Conservation (phyloP, 2,797 vertebrate genomes). For the Megalops cyprinoides region DNA sequence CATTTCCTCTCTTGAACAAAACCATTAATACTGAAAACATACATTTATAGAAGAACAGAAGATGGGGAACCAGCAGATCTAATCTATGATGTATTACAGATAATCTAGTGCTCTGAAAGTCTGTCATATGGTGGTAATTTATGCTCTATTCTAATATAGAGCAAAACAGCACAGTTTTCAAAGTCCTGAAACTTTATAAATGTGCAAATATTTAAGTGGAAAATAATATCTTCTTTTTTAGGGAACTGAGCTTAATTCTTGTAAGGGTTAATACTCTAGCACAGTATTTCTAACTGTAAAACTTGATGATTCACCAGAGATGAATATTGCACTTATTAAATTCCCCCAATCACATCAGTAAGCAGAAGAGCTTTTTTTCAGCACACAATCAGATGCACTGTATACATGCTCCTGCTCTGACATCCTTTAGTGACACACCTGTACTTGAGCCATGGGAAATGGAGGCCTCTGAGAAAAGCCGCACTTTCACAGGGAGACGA, state of each 20-base stretch:
- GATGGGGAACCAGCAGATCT: not conserved
- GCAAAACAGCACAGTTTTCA: conserved; percentile 1
- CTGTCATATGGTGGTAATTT: not conserved
- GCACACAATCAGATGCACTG: not conserved
- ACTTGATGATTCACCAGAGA: conserved; percentile 20
- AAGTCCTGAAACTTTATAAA: conserved; percentile 19
- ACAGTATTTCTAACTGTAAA: conserved; percentile 26
- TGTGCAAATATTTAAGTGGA: conserved; percentile 32
- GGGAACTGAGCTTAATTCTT: conserved; percentile 15
- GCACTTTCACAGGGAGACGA: not conserved
- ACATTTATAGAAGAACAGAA: not conserved
- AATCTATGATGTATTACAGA: not conserved
- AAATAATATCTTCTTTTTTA: conserved; percentile 7
- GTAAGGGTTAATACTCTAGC: not conserved
- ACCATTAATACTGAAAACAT: conserved; percentile 11
- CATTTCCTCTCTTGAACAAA: not conserved
- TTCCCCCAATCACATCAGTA: conserved; percentile 20
- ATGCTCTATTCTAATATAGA: not conserved
- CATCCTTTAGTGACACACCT: not conserved
- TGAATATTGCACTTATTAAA: conserved; percentile 36
- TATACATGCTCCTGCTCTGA: not conserved
- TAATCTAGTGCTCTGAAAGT: not conserved
- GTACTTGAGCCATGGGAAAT: not conserved
- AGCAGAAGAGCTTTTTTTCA: not conserved
- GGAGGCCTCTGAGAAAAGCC: not conserved